These are phyloP conservation scores for Mastomys natalensis DNA, from an alignment of 2,113 vertebrate species.

Conservation along the genomic window DNA sequence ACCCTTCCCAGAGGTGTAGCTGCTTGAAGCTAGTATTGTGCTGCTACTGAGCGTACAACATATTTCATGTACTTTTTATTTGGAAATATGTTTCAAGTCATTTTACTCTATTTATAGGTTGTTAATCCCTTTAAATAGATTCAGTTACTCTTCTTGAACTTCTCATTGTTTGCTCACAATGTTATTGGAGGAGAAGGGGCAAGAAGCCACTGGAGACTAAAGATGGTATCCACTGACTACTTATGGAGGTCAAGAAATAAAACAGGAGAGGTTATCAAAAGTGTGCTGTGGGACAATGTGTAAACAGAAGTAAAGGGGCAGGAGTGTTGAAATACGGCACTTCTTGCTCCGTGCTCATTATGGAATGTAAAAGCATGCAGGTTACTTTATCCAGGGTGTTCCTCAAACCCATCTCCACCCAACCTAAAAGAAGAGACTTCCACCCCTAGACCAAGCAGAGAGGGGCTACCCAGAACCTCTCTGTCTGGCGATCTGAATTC, in stretches of 20 bases:
- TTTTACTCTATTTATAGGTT: neutral
- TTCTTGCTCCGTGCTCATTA: neutral
- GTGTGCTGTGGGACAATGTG: no score
- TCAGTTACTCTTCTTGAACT: neutral
- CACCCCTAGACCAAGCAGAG: no score
- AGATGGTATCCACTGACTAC: neutral
- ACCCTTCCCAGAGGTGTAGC: neutral
- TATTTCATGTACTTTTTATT: neutral
- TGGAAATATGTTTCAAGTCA: neutral
- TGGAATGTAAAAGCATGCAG: neutral
- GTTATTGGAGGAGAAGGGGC: neutral
- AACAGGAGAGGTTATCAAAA: neutral
- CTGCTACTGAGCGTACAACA: neutral
- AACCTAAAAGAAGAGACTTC: no score
- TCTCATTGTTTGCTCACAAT: neutral
- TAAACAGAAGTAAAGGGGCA: neutral
- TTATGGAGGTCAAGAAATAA: neutral
- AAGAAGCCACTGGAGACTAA: neutral
- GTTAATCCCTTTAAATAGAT: neutral
- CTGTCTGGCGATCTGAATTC: no score
- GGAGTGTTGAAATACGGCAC: rapidly evolving
- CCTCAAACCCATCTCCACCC: no score
- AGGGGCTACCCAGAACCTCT: no score
- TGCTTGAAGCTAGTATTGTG: neutral
- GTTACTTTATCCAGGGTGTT: no score